These are phyloP conservation scores for Tenodera sinensis DNA, from an alignment of 2,888 invertebrate species.

Conservation along the genomic window DNA sequence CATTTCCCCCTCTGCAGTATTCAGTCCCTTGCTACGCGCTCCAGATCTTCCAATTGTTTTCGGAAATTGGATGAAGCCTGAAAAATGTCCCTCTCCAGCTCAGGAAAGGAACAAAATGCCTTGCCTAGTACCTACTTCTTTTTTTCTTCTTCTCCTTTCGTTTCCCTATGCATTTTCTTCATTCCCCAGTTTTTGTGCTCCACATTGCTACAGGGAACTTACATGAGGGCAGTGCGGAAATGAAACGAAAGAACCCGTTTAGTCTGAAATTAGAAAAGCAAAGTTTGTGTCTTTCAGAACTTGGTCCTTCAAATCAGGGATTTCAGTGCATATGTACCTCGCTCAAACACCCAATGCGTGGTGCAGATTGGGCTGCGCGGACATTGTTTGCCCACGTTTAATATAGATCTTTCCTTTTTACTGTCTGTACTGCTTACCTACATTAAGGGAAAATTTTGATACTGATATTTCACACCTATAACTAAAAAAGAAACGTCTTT, in stretches of 20 bases:
- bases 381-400: no score
- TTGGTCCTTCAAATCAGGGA: background rate
- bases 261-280: background rate
- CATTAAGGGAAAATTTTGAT: no score
- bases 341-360: no score
- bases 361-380: no score
- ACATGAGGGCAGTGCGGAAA: background rate
- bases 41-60: constrained; percentile 44
- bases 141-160: background rate
- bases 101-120: constrained; percentile 26
- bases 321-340: no score
- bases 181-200: background rate
- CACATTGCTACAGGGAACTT: background rate
- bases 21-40: background rate
- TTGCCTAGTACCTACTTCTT: constrained; percentile 11
- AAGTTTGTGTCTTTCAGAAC: background rate
- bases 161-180: constrained; percentile 6
- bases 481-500: no score
- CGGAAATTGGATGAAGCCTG: constrained; percentile 50
- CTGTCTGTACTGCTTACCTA: no score
- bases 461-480: no score
- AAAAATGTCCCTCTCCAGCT: constrained; percentile 44
- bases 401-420: no score
- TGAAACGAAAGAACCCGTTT: background rate
- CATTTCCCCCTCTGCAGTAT: constrained; percentile 14